Conservation (phyloP, 1,140 invertebrate genomes). For the Laupala kohalensis region DNA sequence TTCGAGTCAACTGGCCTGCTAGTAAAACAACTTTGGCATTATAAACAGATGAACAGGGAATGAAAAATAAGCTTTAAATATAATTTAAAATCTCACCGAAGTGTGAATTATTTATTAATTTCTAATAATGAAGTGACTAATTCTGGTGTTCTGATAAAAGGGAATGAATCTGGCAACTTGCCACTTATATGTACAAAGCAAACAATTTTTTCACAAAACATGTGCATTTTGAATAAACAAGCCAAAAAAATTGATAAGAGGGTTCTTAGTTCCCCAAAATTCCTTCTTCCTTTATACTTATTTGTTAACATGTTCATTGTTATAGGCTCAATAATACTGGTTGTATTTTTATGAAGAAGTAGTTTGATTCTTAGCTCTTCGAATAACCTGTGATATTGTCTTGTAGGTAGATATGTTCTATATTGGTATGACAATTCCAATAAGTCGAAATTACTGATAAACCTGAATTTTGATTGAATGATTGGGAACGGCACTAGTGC, state of each 20-base stretch:
- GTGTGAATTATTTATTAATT: not conserved
- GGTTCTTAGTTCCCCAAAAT: not conserved
- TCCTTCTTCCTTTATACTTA: not conserved
- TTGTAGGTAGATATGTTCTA: no score
- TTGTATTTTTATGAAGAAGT: no score
- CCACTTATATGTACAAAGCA: slow-evolving; percentile 16
- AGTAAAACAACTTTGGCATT: not conserved
- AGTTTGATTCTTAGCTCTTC: no score
- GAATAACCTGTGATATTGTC: no score
- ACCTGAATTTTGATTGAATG: no score
- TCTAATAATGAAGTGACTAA: slow-evolving; percentile 2
- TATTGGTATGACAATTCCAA: no score
- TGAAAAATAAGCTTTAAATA: not conserved
- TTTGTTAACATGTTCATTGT: no score
- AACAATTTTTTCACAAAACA: slow-evolving; percentile 18
- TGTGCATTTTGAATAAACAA: slow-evolving; percentile 19
- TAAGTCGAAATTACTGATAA: no score
- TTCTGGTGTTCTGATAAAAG: slow-evolving; percentile 9
- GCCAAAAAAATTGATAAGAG: slow-evolving; percentile 15
- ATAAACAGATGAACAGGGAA: not conserved
- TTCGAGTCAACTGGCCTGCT: not conserved
- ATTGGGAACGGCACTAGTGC: no score
- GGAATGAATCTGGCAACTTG: slow-evolving; percentile 12
- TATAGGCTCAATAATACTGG: no score
- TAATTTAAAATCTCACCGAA: not conserved